These are phyloP conservation scores for Morpho achilles DNA, from an alignment of 2,888 invertebrate genomes.

Conservation along the genomic window DNA sequence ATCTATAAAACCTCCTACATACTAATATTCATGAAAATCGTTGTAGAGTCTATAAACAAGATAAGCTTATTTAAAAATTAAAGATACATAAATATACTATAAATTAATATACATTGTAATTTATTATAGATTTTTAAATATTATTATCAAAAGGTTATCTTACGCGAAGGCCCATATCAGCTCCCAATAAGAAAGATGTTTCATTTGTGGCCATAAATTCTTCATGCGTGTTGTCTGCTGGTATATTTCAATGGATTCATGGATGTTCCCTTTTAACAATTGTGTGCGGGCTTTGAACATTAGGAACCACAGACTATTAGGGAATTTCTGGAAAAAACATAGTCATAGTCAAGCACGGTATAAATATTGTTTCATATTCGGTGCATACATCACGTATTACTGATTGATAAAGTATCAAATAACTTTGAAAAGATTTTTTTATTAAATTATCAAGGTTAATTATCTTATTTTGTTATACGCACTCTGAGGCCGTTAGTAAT, in stretches of 20 bases:
- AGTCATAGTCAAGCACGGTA: too few relatives aligned
- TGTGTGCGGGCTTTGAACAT: constrained; percentile 94
- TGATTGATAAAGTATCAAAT: too few relatives aligned
- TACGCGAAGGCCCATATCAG: constrained; percentile 93
- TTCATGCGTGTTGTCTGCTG: constrained; percentile 90
- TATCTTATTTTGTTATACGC: constrained; percentile 21
- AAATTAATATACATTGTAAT: too few relatives aligned
- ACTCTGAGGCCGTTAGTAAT: constrained; percentile 83
- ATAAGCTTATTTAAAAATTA: too few relatives aligned
- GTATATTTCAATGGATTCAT: constrained; percentile 86
- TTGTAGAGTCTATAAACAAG: too few relatives aligned
- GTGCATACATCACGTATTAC: too few relatives aligned
- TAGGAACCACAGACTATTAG: constrained; percentile 93
- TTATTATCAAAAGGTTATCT: constrained; percentile 25
- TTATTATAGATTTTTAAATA: too few relatives aligned
- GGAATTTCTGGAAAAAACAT: constrained; percentile 78
- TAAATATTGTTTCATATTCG: too few relatives aligned
- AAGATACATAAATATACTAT: too few relatives aligned
- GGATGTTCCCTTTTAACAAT: constrained; percentile 87
- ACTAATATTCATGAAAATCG: too few relatives aligned
- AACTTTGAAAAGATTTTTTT: neutral
- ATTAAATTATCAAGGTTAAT: neutral
- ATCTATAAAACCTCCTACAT: too few relatives aligned
- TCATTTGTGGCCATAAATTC: constrained; percentile 92
- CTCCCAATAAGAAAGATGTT: constrained; percentile 97